Conservation (phyloP, 2,797 vertebrate genomes). For the Lepus oiostolus region DNA sequence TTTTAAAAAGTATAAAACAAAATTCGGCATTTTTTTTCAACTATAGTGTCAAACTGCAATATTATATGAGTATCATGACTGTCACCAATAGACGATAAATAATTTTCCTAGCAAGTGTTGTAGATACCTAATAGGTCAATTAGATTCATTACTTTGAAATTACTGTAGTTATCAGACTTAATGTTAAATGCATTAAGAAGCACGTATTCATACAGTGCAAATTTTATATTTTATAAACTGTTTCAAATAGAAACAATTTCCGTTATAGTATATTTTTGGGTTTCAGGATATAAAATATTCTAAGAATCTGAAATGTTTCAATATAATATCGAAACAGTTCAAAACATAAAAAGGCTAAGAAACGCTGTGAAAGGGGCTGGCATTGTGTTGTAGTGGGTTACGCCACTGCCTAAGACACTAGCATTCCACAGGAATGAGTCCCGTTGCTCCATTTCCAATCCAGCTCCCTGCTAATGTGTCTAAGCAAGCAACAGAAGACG, state of each 20-base stretch:
- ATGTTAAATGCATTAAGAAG: not conserved
- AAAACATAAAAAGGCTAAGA: not conserved
- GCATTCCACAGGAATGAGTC: too few relatives aligned
- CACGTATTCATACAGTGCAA: not conserved
- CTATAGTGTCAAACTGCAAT: not conserved
- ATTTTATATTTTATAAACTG: constrained; percentile 41
- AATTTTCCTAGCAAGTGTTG: not conserved
- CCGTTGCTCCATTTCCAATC: too few relatives aligned
- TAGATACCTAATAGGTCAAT: not conserved
- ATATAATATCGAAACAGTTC: not conserved
- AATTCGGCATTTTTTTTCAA: not conserved
- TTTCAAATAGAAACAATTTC: not conserved
- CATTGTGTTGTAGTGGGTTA: too few relatives aligned
- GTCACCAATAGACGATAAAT: not conserved
- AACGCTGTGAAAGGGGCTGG: not conserved
- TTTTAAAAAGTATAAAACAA: not conserved
- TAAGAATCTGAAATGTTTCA: constrained; percentile 6
- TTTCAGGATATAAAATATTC: not conserved
- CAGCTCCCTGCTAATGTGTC: too few relatives aligned
- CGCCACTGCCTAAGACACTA: too few relatives aligned
- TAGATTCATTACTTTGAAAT: not conserved
- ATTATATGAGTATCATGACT: not conserved
- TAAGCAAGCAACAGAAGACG: too few relatives aligned
- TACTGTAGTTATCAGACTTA: not conserved
- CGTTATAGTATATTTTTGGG: not conserved